Evolutionary conservation across 2,797 vertebrate genomes (phyloP), one percentile per base, ranked within the genome.

Genomic region (Dromococcyx pavoninus): DNA sequence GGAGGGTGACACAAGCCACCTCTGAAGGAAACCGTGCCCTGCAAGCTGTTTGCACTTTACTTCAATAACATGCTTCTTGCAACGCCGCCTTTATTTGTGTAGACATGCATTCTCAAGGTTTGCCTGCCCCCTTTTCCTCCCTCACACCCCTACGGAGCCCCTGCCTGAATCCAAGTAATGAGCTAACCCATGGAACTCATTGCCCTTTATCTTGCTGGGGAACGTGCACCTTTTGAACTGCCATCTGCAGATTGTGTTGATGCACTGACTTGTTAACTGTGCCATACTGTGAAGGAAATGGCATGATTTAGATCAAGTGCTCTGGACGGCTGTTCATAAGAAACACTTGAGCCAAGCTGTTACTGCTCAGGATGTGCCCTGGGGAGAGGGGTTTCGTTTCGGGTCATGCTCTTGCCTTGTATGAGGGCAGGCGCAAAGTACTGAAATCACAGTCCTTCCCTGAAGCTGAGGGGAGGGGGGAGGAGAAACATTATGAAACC

Each of bases 321-420:
- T 98, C 97, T 85, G 97, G 98, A 98, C 96, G 98, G 97, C 98
- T 98, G 98, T 97, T 98, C 98, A 98, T 99, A 99, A 99, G 99
- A 99, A 99, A 99, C 99, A 99, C 99, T 99, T 98, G 99, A 99
- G 98, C 98, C 98, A 98, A 99, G 99, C 99, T 99, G 98, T 99
- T 99, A 99, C 99, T 98, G 98, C 99, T 99, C 99, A 99, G 99
- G 99, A 99, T 99, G 98, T 98, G 98, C 99, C 99, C 99, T 98
- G 98, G 98, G 98, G 99, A 99, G 99, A 98, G 98, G 98, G 98
- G 98, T 99, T 99, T 99, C 98, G 98, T 99, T 98, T 99, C 98
- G 98, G 99, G 99, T 99, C 99, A 99, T 96, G 97, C 98, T 98
- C 98, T 98, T 97, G 98, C 98, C 98, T 98, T 98, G 98, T 98